A percentile compares a stretch with the other conserved stretches of the same genome.
These are phyloP conservation scores for Volucella inflata DNA, from an alignment of 2,888 invertebrate species.

Conservation along the genomic window DNA sequence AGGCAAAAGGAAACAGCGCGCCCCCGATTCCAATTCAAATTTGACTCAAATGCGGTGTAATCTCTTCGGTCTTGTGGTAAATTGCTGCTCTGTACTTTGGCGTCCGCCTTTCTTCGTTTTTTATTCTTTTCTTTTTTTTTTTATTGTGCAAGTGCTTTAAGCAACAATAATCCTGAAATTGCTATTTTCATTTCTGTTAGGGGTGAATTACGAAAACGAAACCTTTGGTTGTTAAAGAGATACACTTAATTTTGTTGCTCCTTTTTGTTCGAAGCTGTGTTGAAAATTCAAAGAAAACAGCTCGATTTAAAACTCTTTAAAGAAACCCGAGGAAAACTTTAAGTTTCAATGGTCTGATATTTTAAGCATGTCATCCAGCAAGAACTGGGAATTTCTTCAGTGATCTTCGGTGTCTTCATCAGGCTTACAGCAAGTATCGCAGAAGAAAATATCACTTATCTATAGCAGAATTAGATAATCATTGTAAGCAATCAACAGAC, in stretches of 20 bases:
- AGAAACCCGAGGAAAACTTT: no score
- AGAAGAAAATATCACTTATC: no score
- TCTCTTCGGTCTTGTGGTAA: conserved; percentile 75
- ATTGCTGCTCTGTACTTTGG: conserved; percentile 62
- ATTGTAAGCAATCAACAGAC: no score
- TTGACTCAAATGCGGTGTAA: conserved; percentile 67
- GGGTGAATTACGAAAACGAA: conserved; percentile 44
- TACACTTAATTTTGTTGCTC: conserved; percentile 24
- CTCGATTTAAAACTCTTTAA: neutral
- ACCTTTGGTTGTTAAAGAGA: conserved; percentile 45
- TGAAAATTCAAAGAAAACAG: neutral
- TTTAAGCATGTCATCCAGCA: no score
- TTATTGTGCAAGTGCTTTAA: conserved; percentile 52
- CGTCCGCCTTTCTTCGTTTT: conserved; percentile 28
- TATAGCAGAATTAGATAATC: no score
- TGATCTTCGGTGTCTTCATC: no score
- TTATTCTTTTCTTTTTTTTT: conserved; percentile 20
- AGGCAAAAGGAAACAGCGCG: conserved; percentile 55
- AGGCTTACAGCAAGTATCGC: no score
- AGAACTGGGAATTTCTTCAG: no score
- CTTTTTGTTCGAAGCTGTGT: no score
- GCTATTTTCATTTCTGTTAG: conserved; percentile 57
- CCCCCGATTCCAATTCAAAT: conserved; percentile 68
- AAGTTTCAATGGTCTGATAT: no score
- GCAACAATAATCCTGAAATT: conserved; percentile 72